A percentile compares a stretch with the other conserved stretches of the same genome.
Conservation (phyloP, 2,113 vertebrate species). For the Macrotus californicus region DNA sequence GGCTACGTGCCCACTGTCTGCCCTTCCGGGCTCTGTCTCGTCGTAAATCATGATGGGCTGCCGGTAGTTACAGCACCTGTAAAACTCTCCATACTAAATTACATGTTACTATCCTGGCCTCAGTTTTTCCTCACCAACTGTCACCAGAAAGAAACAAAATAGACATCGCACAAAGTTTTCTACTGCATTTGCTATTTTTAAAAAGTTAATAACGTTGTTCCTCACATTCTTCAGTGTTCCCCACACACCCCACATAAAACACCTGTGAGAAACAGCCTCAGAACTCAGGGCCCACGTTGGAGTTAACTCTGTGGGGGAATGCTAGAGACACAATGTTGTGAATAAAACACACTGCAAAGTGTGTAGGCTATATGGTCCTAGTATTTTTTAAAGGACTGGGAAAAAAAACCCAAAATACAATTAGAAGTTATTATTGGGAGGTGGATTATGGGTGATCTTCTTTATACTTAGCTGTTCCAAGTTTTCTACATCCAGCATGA, state of each 20-base stretch:
- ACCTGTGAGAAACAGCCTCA: neutral
- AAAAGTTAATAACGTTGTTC: neutral
- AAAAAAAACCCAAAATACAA: neutral
- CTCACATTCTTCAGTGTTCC: neutral
- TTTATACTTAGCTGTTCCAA: neutral
- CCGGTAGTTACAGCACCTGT: neutral
- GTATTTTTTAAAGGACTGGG: neutral
- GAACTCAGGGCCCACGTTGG: neutral
- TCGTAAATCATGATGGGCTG: neutral
- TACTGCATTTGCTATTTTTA: neutral
- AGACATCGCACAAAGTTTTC: neutral
- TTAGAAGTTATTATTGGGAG: neutral
- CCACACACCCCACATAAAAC: neutral
- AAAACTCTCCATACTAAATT: neutral
- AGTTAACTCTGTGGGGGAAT: neutral
- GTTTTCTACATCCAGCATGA: neutral
- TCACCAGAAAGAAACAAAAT: neutral
- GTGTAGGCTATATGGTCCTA: neutral
- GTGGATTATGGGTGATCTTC: neutral
- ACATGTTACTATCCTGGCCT: neutral
- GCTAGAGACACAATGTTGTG: neutral
- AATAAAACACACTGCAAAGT: neutral
- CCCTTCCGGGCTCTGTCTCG: neutral
- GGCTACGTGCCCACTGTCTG: fast-evolving
- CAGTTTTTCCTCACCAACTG: neutral